phyloP scores from a whole-genome alignment of 2,797 vertebrate genomes.

The Chloroceryle inda region DNA sequence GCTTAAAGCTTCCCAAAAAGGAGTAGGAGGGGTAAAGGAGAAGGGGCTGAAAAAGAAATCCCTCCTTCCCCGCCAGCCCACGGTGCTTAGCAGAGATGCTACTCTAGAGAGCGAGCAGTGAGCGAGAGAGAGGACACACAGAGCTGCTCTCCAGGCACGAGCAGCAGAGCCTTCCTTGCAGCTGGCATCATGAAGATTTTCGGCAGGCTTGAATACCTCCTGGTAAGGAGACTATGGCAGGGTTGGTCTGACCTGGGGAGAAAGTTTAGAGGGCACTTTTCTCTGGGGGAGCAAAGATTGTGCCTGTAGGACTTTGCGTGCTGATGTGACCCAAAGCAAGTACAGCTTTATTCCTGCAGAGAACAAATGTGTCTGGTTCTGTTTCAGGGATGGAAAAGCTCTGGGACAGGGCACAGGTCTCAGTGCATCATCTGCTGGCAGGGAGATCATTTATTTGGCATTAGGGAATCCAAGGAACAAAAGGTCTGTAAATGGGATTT shows the following conservation, averaged over 20 bases:
- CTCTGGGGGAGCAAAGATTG: not conserved
- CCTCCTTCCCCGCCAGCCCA: slow-evolving; percentile 37
- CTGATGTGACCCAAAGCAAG: not conserved
- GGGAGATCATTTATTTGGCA: not conserved
- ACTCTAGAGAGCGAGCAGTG: not conserved
- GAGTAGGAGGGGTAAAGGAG: slow-evolving; percentile 2
- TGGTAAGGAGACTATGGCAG: slow-evolving; percentile 82
- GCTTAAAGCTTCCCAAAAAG: not conserved
- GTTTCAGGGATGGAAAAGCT: not conserved
- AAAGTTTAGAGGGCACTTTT: not conserved
- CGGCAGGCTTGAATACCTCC: slow-evolving; percentile 80
- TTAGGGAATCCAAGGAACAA: not conserved
- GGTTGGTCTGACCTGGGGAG: not conserved
- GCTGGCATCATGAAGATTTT: slow-evolving; percentile 86
- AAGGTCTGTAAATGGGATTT: not conserved
- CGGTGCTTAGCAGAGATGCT: not conserved
- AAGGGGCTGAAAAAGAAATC: slow-evolving; percentile 7
- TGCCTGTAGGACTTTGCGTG: not conserved
- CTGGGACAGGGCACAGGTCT: not conserved
- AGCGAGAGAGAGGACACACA: not conserved
- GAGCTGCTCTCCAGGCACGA: slow-evolving; percentile 9
- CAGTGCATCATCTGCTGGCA: not conserved
- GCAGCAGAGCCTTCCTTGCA: not conserved
- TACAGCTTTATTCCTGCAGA: not conserved
- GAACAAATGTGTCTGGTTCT: not conserved